Evolutionary conservation across 2,797 vertebrate species (phyloP).

Genomic region (Enteromius treurensis): DNA sequence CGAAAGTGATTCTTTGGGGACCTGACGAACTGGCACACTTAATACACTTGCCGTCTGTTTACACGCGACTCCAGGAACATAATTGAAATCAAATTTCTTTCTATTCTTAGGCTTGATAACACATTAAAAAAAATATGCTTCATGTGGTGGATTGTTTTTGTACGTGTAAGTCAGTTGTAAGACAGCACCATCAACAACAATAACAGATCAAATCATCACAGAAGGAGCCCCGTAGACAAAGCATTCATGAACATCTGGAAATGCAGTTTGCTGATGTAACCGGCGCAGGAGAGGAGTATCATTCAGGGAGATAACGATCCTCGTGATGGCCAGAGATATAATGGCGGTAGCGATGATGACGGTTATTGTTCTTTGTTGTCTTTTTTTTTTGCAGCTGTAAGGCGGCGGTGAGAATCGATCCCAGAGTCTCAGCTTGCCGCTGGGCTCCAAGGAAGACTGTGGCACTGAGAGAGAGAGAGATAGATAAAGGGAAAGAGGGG

Average conservation of each 20-base stretch:
- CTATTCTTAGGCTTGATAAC: neutral
- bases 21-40: neutral
- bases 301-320: conserved; percentile 67
- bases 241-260: conserved; percentile 46
- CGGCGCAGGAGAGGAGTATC: conserved; percentile 23
- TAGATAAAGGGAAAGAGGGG: conserved; percentile 30
- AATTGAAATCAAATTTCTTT: conserved; percentile 31
- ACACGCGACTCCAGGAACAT: neutral
- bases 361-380: conserved; percentile 81
- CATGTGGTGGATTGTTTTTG: conserved; percentile 25
- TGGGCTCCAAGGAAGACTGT: conserved; percentile 44
- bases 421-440: conserved; percentile 46
- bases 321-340: conserved; percentile 70
- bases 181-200: conserved; percentile 25
- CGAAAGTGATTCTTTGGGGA: neutral
- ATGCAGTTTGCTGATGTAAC: conserved; percentile 29
- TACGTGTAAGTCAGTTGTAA: neutral
- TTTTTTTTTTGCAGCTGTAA: conserved; percentile 74
- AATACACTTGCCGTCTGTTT: conserved; percentile 1
- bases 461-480: conserved; percentile 27
- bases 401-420: conserved; percentile 78
- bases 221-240: conserved; percentile 4
- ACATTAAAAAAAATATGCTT: neutral
- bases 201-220: conserved; percentile 65
- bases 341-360: conserved; percentile 74